Conservation (phyloP, 2,797 vertebrate genomes). For the Pygocentrus nattereri region DNA sequence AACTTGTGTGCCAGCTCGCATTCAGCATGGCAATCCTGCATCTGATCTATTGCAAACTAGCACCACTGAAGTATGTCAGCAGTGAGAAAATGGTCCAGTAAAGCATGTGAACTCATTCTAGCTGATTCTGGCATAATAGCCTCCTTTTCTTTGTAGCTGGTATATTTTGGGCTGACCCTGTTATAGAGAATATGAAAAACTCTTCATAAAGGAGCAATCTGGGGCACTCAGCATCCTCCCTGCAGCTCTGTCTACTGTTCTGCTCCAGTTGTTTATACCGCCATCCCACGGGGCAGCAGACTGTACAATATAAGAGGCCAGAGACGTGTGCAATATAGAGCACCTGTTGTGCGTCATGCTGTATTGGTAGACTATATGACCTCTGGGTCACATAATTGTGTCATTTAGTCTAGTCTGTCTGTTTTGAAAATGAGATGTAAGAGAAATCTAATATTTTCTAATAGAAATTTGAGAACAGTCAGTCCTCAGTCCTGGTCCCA, state of each 20-base stretch:
- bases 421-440: too few species aligned
- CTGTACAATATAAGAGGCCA: slow-evolving; percentile 19
- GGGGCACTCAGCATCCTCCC: slow-evolving; percentile 53
- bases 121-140: slow-evolving; percentile 2
- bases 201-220: slow-evolving; percentile 53
- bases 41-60: not conserved
- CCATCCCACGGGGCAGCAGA: slow-evolving; percentile 33
- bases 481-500: too few species aligned
- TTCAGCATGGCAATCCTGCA: not conserved
- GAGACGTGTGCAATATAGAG: slow-evolving; percentile 18
- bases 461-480: too few species aligned
- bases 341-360: slow-evolving; percentile 33
- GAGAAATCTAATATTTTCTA: too few species aligned
- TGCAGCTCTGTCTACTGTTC: slow-evolving; percentile 55
- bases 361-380: not conserved
- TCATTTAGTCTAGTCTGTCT: not conserved
- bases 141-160: slow-evolving; percentile 24
- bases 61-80: not conserved
- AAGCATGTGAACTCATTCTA: not conserved
- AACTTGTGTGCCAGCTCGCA: not conserved
- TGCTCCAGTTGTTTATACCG: slow-evolving; percentile 51
- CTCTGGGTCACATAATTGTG: slow-evolving; percentile 14
- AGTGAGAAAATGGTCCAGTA: not conserved
- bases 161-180: slow-evolving; percentile 49
- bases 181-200: slow-evolving; percentile 54